Conservation (phyloP, 2,113 vertebrate genomes). For the Anguilla japonica region DNA sequence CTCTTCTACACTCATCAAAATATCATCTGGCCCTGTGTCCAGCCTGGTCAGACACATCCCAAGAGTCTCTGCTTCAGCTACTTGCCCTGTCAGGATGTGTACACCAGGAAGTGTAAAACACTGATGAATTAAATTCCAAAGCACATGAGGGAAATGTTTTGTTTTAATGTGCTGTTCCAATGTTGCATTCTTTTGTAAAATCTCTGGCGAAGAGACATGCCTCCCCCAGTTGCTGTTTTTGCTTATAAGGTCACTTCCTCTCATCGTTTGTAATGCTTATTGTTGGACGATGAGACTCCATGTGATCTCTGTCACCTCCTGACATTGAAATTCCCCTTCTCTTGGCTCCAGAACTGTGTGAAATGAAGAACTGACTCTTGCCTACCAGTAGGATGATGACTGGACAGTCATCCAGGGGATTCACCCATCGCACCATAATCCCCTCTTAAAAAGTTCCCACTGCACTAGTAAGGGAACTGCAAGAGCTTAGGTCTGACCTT, state of each 20-base stretch:
- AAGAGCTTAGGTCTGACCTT: background rate
- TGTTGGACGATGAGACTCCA: background rate
- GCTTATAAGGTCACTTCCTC: background rate
- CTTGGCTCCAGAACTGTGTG: constrained; percentile 8
- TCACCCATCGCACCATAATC: background rate
- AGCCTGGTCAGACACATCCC: background rate
- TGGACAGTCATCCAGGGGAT: constrained; percentile 1
- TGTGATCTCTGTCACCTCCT: constrained; percentile 1
- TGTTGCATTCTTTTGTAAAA: background rate
- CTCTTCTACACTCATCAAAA: background rate
- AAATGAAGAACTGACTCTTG: background rate
- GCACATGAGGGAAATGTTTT: no score
- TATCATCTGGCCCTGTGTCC: background rate
- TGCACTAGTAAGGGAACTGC: background rate
- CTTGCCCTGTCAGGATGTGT: background rate
- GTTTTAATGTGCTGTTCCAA: no score
- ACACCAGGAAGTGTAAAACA: background rate
- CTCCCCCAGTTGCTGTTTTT: background rate
- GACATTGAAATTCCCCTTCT: background rate
- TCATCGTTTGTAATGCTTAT: background rate
- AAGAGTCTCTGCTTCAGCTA: background rate
- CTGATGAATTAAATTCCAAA: no score
- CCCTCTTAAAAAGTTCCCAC: background rate
- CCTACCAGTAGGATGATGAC: background rate
- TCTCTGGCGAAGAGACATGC: background rate